Base-by-base conservation (phyloP, 2,113 vertebrate genomes). In the Sceloporus undulatus region DNA sequence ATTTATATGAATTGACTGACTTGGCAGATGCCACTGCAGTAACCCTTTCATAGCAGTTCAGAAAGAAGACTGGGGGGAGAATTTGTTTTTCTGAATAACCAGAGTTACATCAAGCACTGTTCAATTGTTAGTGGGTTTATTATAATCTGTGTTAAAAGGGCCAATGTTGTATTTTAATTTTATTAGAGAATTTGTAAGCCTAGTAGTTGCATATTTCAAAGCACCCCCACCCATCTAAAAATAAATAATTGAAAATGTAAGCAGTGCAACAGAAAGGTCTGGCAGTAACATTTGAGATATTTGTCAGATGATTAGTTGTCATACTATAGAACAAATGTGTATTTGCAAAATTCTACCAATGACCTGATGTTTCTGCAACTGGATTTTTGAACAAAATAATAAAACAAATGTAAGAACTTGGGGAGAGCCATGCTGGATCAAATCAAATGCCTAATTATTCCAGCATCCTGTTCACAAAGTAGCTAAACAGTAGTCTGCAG, bases 1-100 rank as follows among this genome's bases (percentile, higher is more conserved):
- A 95, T 95, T 96, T 95, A 92, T 93, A 91, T 88, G 92, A 94
- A 93, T 90, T 94, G 93, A 93, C 88, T 95, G 89, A 52, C 89
- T 96, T 94, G 94, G 95, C 94, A 95, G 93, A 94, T 95, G 85
- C 93, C 90, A 91, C 76, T 90, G 89, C 84, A 92, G 78, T 93
- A 92, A 94, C 85, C 87, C 75, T 90, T 92, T 91, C 89, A 94
- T 94, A 95, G 79, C 94, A 95, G 70, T 79, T 85, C 1, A 93
- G 82, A 91, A 93, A 95, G 92, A 42, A 62, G 59, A 29, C 9
- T 80, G 29, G 9, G 94, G 21, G 87, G 40, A 95, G 90, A 94
- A 92, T 91, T 88, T 93, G 77, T 90, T 91, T 96, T 92, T 90
- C 81, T 92, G 94, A 92, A 89, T 87, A 84, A 93, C 96, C 90